These are phyloP conservation scores for Porites evermanni DNA, from an alignment of 92 coral and sea anemone species.

Conservation along the genomic window DNA sequence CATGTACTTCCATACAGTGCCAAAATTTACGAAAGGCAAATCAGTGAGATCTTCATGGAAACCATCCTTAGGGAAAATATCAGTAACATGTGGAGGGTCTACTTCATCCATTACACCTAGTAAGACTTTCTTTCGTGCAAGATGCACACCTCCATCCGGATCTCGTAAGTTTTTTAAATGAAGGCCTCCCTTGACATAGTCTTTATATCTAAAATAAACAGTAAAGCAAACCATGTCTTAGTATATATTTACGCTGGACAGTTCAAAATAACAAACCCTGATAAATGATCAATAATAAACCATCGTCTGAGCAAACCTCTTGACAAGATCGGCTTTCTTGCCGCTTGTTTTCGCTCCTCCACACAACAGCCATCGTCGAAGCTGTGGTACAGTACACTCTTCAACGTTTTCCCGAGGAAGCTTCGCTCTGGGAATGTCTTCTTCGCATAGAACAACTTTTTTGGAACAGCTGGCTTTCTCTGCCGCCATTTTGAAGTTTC, in stretches of 20 bases:
- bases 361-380: slow-evolving; percentile 54
- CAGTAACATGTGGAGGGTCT: slow-evolving; percentile 22
- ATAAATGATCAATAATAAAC: too few relatives aligned
- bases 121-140: slow-evolving; percentile 48
- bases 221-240: background rate
- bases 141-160: slow-evolving; percentile 62
- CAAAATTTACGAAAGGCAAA: too few relatives aligned
- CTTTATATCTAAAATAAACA: slow-evolving; percentile 25
- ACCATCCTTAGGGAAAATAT: slow-evolving; percentile 12
- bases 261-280: too few relatives aligned
- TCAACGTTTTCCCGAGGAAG: slow-evolving; percentile 58
- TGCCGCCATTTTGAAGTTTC: slow-evolving; percentile 38
- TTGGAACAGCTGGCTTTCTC: background rate
- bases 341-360: slow-evolving; percentile 73
- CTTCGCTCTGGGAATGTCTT: slow-evolving; percentile 58
- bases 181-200: slow-evolving; percentile 37
- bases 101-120: slow-evolving; percentile 53
- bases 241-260: background rate
- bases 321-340: slow-evolving; percentile 19
- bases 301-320: slow-evolving; percentile 25
- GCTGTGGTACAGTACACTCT: slow-evolving; percentile 55
- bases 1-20: slow-evolving; percentile 61
- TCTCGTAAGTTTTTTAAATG: slow-evolving; percentile 60
- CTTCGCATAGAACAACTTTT: slow-evolving; percentile 19
- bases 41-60: too few relatives aligned